Evolutionary conservation across 2,797 vertebrate genomes (phyloP), one percentile per base, ranked within the genome.

Genomic region (Cercopithecus diana): DNA sequence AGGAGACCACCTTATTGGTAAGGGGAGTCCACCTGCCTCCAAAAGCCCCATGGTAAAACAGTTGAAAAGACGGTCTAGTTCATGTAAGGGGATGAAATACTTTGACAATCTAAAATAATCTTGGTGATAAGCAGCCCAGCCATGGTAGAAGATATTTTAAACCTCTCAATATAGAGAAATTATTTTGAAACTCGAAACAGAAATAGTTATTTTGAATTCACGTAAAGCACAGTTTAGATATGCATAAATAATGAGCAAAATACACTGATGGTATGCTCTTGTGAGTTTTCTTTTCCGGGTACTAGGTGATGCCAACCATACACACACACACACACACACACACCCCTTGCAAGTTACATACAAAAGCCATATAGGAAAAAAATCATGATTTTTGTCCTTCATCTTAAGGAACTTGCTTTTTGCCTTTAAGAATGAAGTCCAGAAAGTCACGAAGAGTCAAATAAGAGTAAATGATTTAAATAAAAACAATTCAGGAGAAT

Each of bases 391-490:
- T 97, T 96, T 93, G 88, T 93, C 92, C 61, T 96, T 98, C 24
- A n/a, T 88, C n/a, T 90, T 72, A 95, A 96, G 64, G 45, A 91
- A 87, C 52, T 93, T 88, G 43, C 72, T 93, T 97, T 97, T 96
- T 98, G 77, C 88, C 81, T 88, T 58, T 97, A 77, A 86, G 81
- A 55, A 90, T 93, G 36, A 76, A 96, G 87, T 85, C 61, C 93
- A 92, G 52, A 95, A 93, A 83, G 55, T 85, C 76, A 88, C 96
- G 72, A 80, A 87, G 96, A 97, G 90, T 87, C 89, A 97, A 96
- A 22, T 85, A 73, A 91, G 83, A 97, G 61, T 73, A 92, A 96
- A 97, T 93, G 95, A 94, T 95, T 97, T 95, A 95, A 94, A 48
- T 95, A 96, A 95, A 45, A 90, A 79, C 50, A 90, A 75, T 96